Percentiles rank a stretch among this genome's conserved stretches.
Conservation (phyloP, 2,888 invertebrate genomes). For the Subacronicta megacephala region DNA sequence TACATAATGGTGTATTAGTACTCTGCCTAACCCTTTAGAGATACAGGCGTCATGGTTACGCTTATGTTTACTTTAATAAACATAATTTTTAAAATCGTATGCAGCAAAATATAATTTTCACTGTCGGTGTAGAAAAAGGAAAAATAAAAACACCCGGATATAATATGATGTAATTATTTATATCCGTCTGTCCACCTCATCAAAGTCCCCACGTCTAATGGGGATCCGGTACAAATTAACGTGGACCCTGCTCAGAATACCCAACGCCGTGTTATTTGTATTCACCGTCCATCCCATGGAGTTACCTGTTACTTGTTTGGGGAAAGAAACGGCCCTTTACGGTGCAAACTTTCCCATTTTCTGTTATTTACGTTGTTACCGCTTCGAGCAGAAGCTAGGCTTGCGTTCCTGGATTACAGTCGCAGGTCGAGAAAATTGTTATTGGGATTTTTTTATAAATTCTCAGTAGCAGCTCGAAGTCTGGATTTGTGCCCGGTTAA, state of each 20-base stretch:
- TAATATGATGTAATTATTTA: not conserved
- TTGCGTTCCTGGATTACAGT: too few species aligned
- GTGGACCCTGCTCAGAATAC: constrained; percentile 19
- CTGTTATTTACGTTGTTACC: constrained; percentile 32
- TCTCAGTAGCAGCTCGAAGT: too few species aligned
- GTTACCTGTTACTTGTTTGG: constrained; percentile 56
- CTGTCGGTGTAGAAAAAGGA: not conserved
- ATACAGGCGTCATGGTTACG: too few species aligned
- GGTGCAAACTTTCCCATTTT: constrained; percentile 43
- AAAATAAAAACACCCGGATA: not conserved
- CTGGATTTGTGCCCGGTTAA: too few species aligned
- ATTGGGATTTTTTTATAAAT: too few species aligned
- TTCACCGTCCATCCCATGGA: constrained; percentile 32
- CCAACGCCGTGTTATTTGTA: constrained; percentile 30
- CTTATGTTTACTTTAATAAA: too few species aligned
- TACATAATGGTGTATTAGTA: too few species aligned
- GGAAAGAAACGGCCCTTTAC: constrained; percentile 25
- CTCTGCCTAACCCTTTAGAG: too few species aligned
- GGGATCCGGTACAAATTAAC: constrained; percentile 45
- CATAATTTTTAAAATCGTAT: too few species aligned
- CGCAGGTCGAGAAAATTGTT: too few species aligned
- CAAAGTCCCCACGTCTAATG: constrained; percentile 26
- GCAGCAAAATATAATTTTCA: too few species aligned
- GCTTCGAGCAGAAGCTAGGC: constrained; percentile 7
- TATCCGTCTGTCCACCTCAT: not conserved